A percentile compares a stretch with the other conserved stretches of the same genome.
phyloP scores from a whole-genome alignment of 1,140 invertebrate genomes.

The Papilio helenus region DNA sequence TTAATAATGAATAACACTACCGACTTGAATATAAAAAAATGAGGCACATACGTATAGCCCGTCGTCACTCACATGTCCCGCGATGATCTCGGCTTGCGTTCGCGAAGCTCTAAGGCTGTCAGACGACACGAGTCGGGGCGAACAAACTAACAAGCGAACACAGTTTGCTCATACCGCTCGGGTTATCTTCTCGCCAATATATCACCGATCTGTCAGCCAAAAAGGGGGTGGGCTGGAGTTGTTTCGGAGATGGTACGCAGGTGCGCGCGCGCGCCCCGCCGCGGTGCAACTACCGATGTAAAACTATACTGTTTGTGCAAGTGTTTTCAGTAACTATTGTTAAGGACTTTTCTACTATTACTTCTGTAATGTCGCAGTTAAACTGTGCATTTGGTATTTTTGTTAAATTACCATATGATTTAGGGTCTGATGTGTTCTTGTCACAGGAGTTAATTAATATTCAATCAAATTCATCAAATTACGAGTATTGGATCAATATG shows the following conservation, averaged over 20 bases:
- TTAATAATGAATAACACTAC: background rate
- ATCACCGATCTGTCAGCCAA: background rate
- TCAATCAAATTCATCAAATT: no score
- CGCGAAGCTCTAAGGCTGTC: conserved; percentile 54
- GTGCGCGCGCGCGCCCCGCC: conserved; percentile 55
- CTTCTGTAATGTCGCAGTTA: conserved; percentile 61
- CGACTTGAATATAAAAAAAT: conserved; percentile 1
- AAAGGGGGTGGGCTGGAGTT: background rate
- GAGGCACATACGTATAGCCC: conserved; percentile 2
- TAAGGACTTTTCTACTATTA: conserved; percentile 79
- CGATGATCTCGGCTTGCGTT: background rate
- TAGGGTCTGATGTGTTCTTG: background rate
- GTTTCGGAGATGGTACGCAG: conserved; percentile 27
- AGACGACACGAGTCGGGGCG: conserved; percentile 82
- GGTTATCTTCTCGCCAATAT: conserved; percentile 66
- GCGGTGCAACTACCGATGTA: conserved; percentile 53
- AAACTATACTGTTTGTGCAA: conserved; percentile 74
- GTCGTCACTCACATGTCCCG: conserved; percentile 22
- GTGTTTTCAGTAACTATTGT: conserved; percentile 79
- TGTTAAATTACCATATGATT: conserved; percentile 45
- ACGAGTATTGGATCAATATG: no score
- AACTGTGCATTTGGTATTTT: conserved; percentile 42
- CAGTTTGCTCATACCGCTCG: conserved; percentile 83
- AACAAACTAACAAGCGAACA: conserved; percentile 77
- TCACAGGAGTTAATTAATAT: no score